phyloP scores from a whole-genome alignment of 1,140 invertebrate genomes.

The Pissodes strobi region DNA sequence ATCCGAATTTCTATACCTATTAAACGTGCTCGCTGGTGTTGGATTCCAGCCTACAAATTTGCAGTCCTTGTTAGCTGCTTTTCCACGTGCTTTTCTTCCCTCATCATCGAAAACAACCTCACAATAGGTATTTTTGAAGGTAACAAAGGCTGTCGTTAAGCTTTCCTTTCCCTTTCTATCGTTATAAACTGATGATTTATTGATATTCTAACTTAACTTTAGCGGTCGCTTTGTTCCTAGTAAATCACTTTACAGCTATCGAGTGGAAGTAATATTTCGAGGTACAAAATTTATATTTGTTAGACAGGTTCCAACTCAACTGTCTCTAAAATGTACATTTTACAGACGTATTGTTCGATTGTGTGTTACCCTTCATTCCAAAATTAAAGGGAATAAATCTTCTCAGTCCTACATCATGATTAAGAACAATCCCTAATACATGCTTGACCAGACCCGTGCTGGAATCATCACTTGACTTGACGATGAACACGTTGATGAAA shows the following conservation, averaged over 20 bases:
- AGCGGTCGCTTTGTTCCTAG: slow-evolving; percentile 32
- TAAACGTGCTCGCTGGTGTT: too few species aligned
- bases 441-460: too few species aligned
- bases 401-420: too few species aligned
- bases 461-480: too few species aligned
- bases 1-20: too few species aligned
- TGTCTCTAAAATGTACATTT: too few species aligned
- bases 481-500: too few species aligned
- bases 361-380: too few species aligned
- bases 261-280: slow-evolving; percentile 32
- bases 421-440: too few species aligned
- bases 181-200: slow-evolving; percentile 50
- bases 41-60: background rate
- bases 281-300: slow-evolving; percentile 12
- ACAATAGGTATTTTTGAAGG: slow-evolving; percentile 53
- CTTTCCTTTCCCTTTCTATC: slow-evolving; percentile 39
- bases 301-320: background rate
- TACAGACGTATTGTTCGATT: too few species aligned
- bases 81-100: slow-evolving; percentile 44
- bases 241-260: slow-evolving; percentile 34
- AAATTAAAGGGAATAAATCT: too few species aligned
- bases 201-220: slow-evolving; percentile 42
- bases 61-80: slow-evolving; percentile 7
- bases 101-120: slow-evolving; percentile 44
- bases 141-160: slow-evolving; percentile 50